Evolutionary conservation across 1,140 invertebrate species (phyloP).

Genomic region (Formica selysi): DNA sequence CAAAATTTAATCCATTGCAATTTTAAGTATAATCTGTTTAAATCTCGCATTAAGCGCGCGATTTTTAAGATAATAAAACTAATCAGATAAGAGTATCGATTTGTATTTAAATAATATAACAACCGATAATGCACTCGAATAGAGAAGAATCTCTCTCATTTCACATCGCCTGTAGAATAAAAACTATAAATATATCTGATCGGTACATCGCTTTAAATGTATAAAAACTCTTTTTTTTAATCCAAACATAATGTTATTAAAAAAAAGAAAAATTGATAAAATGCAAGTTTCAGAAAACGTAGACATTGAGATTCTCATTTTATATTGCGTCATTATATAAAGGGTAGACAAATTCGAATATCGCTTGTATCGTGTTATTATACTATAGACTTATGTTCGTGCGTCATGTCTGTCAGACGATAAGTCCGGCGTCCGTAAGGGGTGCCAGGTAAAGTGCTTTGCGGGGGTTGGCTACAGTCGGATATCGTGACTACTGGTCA

Average conservation of each 20-base stretch:
- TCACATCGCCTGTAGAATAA: background rate
- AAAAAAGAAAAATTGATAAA: no score
- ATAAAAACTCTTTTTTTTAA: no score
- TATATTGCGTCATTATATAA: background rate
- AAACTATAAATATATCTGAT: background rate
- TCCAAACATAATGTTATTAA: no score
- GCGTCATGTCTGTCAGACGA: background rate
- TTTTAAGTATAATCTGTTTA: conserved; percentile 41
- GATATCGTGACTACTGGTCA: conserved; percentile 87
- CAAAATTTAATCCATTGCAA: conserved; percentile 41
- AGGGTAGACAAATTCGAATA: background rate
- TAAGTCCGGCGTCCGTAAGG: conserved; percentile 17
- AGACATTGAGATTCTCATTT: background rate
- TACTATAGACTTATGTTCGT: background rate
- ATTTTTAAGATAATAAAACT: conserved; percentile 16
- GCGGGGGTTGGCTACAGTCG: conserved; percentile 66
- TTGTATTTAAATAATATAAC: background rate
- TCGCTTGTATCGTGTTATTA: background rate
- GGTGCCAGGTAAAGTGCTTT: conserved; percentile 64
- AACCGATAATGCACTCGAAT: background rate
- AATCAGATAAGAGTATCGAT: conserved; percentile 3
- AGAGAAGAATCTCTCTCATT: background rate
- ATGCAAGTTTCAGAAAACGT: no score
- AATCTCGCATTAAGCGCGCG: background rate
- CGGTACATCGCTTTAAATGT: no score